Base-by-base conservation (phyloP, 2,113 vertebrate species). In the Notothenia rossii region DNA sequence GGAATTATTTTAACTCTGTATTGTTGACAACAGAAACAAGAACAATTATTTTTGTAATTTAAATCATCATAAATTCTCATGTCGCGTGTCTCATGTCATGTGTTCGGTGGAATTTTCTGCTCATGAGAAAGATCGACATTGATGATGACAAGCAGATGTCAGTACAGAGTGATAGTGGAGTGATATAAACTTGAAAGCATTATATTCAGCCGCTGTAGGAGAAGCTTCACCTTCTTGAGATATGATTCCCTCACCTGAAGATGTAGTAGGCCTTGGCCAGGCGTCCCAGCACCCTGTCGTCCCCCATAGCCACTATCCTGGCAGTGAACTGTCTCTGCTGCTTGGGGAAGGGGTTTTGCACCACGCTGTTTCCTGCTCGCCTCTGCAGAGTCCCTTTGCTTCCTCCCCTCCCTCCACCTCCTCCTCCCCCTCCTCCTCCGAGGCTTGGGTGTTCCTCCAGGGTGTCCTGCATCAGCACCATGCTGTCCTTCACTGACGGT, bases 261-360 rank as follows among this genome's bases (percentile, higher is more conserved):
- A 86, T 93, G 87, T 95, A 95, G 87, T 96, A 98, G 56, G 97
- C 96, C 77, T 94, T 96, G 2, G 97, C 96, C 86, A 99, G 95
- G 76, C 95, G 96, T 3, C 97, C 98, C 86, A 98, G 86, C 36
- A 96, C 78, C 25, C 96, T 89, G 74, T 99, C 97, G 0, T 97
- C 97, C 0, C 98, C 98, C 89, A 99, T 94, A 68, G 96, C 88
- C 40, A 98, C 91, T 4, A 99, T 90, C 48, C 95, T 96, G 36
- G 98, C 98, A 0, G 96, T 98, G 77, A 96, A 95, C 22, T 95
- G 91, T 61, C 91, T 95, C 78, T 95, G 95, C 46, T 93, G 86
- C 0, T 93, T 96, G 10, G 84, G 85, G 14, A 95, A 75, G 0
- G 94, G 76, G 66, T 85, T 91, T 0, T 89, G 88, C 61, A 70